These are phyloP conservation scores for Hepsetus odoe DNA, from an alignment of 2,113 vertebrate genomes.

Conservation along the genomic window DNA sequence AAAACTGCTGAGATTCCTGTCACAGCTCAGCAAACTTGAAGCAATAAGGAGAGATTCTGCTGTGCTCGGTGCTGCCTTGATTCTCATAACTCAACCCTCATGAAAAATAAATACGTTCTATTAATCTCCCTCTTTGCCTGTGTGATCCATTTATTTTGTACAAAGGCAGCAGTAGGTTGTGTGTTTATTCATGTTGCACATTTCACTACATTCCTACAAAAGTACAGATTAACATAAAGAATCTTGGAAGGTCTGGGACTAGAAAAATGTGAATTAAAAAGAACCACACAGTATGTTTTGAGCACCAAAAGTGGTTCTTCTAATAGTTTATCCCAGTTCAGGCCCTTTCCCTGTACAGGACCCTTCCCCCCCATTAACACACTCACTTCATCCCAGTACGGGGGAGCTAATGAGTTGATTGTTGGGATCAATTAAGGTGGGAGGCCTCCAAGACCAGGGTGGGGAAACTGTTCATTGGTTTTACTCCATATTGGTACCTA, in stretches of 20 bases:
- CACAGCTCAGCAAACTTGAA: conserved; percentile 18
- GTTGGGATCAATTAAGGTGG: no score
- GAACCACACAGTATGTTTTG: background rate
- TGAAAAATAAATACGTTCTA: conserved; percentile 49
- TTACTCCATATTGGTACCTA: no score
- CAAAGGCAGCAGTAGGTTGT: no score
- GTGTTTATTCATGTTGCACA: no score
- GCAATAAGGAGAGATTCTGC: background rate
- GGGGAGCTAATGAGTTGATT: no score
- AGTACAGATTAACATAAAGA: no score
- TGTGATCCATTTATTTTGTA: conserved; percentile 30
- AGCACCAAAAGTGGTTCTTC: background rate
- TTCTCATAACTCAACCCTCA: conserved; percentile 40
- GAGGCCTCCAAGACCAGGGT: no score
- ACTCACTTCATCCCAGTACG: no score
- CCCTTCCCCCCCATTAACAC: no score
- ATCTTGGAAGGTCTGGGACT: no score
- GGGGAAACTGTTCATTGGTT: no score
- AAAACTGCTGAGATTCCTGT: conserved; percentile 21
- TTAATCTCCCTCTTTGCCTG: conserved; percentile 38
- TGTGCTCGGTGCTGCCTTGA: background rate
- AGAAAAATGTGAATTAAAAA: background rate
- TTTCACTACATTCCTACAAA: background rate
- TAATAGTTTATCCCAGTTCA: background rate
- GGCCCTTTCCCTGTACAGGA: no score